Conservation (phyloP, 2,888 invertebrate species). For the Andrena minutula region DNA sequence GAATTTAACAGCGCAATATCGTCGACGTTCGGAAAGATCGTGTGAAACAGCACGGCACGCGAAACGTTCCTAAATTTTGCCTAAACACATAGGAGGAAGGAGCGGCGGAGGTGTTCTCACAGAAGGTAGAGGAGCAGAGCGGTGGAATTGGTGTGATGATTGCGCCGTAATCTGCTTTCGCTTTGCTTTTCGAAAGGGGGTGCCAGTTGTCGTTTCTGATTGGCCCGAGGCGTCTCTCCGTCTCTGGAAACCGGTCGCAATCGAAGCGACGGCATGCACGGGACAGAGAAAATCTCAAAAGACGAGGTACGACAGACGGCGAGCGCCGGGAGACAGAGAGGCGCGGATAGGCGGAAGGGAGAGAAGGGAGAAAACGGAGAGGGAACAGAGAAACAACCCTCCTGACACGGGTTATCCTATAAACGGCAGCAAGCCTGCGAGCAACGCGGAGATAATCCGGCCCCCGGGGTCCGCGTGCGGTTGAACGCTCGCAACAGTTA, state of each 20-base stretch:
- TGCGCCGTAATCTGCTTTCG: constrained; percentile 84
- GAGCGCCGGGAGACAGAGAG: constrained; percentile 32
- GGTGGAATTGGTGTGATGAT: constrained; percentile 76
- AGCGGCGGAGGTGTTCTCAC: neutral
- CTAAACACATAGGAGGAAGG: neutral
- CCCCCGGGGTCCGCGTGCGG: constrained; percentile 83
- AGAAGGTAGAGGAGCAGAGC: constrained; percentile 13
- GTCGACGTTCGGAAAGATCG: neutral
- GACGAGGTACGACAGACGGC: constrained; percentile 13
- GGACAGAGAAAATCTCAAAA: constrained; percentile 23
- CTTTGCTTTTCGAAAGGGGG: constrained; percentile 74
- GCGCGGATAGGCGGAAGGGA: constrained; percentile 14
- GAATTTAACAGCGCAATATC: neutral
- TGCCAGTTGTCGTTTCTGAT: constrained; percentile 61
- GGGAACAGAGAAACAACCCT: constrained; percentile 69
- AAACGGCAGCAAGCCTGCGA: constrained; percentile 79
- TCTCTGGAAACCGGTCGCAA: constrained; percentile 57
- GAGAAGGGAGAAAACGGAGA: constrained; percentile 33
- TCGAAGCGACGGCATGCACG: constrained; percentile 27
- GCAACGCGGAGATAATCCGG: constrained; percentile 80
- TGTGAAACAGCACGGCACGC: neutral
- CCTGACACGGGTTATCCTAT: constrained; percentile 82
- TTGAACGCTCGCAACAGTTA: constrained; percentile 84
- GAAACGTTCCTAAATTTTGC: neutral
- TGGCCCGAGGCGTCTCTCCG: constrained; percentile 69